Base-by-base conservation (phyloP, 1,140 invertebrate genomes). In the Trichoplusia ni region DNA sequence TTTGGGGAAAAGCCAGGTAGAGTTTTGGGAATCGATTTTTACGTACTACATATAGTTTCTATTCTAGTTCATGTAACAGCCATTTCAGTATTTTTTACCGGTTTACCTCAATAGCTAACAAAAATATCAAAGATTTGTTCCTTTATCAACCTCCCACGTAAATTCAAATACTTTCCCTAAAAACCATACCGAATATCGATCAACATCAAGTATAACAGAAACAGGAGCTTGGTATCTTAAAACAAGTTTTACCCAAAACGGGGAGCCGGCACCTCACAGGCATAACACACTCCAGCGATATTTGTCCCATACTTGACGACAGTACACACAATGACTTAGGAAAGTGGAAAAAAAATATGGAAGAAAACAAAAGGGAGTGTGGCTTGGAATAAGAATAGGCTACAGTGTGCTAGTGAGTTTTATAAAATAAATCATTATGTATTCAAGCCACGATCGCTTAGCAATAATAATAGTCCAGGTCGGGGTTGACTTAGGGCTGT, bases 281-380 rank as follows among this genome's bases (percentile, higher is more conserved):
- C n/a, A n/a, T n/a, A n/a, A 79, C 79, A 65, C 75, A 81, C 76
- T 79, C 82, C 78, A 70, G 53, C 71, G 69, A 79, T 86, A 79
- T 87, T 85, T 85, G 83, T 79, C 68, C 74, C 76, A 56, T 75
- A 89, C 83, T 89, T 87, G 82, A 82, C 83, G 77, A 82, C 81
- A 79, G 81, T 78, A 74, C 46, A 73, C 71, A 84, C 82, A 85
- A 82, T 80, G 81, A 80, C 69, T 44, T 75, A 18, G 38, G 38
- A 58, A 58, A 33, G 38, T 69, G 69, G 68, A 80, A 75, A 77
- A 72, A 76, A 80, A 72, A 79, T 75, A 80, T 73, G 71, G 77
- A 77, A 71, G 81, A 81, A 80, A 82, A 82, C 77, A 86, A 89
- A 86, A 82, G 72, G 42, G 68, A 69, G 51, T 77, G 73, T 69